Evolutionary conservation across 2,888 invertebrate genomes (phyloP), one percentile per base, ranked within the genome.

Genomic region (Lymantria monacha): DNA sequence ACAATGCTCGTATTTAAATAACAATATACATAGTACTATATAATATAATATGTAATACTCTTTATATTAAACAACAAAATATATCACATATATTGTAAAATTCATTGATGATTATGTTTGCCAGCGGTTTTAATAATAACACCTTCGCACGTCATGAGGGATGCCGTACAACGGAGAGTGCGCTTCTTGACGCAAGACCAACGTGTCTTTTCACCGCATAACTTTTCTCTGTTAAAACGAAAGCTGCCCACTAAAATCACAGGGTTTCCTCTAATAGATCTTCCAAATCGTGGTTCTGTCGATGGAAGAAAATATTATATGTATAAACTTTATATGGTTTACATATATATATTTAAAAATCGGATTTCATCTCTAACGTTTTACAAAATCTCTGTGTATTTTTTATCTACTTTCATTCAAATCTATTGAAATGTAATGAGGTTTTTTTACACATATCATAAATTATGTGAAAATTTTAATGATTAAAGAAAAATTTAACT

Each of bases 101-200:
- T n/a, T n/a, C 53, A 55, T 51, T 51, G 10, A 51, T 61, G 60
- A 38, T 53, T 55, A 15, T 61, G 60, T 7, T 7, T 8, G 0
- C 44, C 45, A 9, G 44, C n/a, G 5, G 48, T 44, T 37, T 49
- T 54, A 15, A 66, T 13, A 22, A 69, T 64, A 2, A 57, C 15
- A 11, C 61, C 55, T 0, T 72, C 62, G 9, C 38, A 42, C 0
- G 76, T 76, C 30, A 53, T 64, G 7, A 75, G 13, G 0, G 67
- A 58, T 8, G 75, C 72, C 0, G 57, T 64, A 36, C 76, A 76
- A 30, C 59, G 49, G 2, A 50, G 15, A 7, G 44, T 43, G 11
- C 68, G 52, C 42, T 69, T 73, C 58, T 71, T 74, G 9, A 64
- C 61, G 31, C 76, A 76, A 8, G 57, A 44, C 76, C 76, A 75